These are phyloP conservation scores for Miltochrista miniata DNA, from an alignment of 2,888 invertebrate species.

Conservation along the genomic window DNA sequence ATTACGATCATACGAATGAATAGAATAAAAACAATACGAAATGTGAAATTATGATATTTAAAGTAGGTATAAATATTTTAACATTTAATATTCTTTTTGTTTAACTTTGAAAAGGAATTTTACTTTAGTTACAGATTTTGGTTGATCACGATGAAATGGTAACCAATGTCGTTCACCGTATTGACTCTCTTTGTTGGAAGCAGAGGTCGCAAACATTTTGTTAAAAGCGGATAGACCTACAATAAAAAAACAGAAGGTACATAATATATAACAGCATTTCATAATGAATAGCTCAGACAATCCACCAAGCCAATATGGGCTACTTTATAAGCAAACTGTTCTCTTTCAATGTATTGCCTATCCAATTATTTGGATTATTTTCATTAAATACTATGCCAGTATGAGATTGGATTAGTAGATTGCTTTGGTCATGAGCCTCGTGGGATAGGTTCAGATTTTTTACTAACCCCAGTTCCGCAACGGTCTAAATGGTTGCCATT, in stretches of 20 bases:
- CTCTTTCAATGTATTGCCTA: too few species aligned
- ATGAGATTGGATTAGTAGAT: too few species aligned
- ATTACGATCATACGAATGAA: too few species aligned
- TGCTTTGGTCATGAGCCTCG: too few species aligned
- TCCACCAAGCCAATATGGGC: too few species aligned
- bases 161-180: conserved; percentile 40
- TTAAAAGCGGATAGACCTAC: conserved; percentile 44
- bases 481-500: conserved; percentile 57
- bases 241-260: conserved; percentile 7
- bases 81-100: conserved; percentile 24
- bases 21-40: too few species aligned
- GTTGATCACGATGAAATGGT: conserved; percentile 37
- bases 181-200: conserved; percentile 48
- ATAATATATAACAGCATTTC: background rate
- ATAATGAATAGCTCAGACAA: too few species aligned
- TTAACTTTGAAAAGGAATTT: conserved; percentile 71
- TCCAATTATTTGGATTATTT: too few species aligned
- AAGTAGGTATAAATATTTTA: background rate
- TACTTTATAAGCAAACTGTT: too few species aligned
- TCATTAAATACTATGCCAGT: too few species aligned
- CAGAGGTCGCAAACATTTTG: conserved; percentile 54
- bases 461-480: conserved; percentile 62
- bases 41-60: too few species aligned
- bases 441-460: too few species aligned
- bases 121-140: conserved; percentile 60